These are phyloP conservation scores for Dolichoris vasculosae DNA, from an alignment of 1,140 invertebrate genomes.

Conservation along the genomic window DNA sequence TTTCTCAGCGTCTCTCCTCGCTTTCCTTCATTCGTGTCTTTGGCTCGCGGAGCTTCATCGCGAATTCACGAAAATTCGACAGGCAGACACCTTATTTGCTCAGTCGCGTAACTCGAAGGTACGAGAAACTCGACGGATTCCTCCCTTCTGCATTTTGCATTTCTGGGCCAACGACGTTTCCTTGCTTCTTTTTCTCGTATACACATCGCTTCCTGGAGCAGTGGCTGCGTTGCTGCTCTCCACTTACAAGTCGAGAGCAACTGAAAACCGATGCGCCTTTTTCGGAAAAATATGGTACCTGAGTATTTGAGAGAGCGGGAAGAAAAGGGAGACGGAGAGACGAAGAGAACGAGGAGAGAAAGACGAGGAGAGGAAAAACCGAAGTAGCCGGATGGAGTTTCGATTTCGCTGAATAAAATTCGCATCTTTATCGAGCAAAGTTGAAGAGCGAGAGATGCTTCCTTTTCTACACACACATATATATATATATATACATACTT, in stretches of 20 bases:
- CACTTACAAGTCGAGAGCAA: slow-evolving; percentile 15
- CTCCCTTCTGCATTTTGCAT: slow-evolving; percentile 56
- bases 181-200: background rate
- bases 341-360: background rate
- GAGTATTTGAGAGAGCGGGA: background rate
- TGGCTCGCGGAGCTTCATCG: slow-evolving; percentile 14
- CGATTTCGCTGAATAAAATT: slow-evolving; percentile 49
- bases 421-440: slow-evolving; percentile 22
- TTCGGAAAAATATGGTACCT: slow-evolving; percentile 32
- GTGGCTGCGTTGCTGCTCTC: background rate
- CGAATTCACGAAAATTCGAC: slow-evolving; percentile 55
- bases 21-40: slow-evolving; percentile 7
- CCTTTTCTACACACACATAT: background rate
- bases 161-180: slow-evolving; percentile 32
- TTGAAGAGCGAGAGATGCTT: slow-evolving; percentile 6
- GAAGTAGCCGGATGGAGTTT: slow-evolving; percentile 48
- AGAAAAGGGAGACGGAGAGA: background rate
- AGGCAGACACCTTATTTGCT: slow-evolving; percentile 55
- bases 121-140: slow-evolving; percentile 22
- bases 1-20: background rate
- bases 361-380: background rate
- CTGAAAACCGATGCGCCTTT: slow-evolving; percentile 38
- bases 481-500: background rate
- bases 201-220: background rate
- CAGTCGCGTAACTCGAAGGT: slow-evolving; percentile 49